Conservation (phyloP, 2,797 vertebrate species). For the Pseudotriccus pelzelni region DNA sequence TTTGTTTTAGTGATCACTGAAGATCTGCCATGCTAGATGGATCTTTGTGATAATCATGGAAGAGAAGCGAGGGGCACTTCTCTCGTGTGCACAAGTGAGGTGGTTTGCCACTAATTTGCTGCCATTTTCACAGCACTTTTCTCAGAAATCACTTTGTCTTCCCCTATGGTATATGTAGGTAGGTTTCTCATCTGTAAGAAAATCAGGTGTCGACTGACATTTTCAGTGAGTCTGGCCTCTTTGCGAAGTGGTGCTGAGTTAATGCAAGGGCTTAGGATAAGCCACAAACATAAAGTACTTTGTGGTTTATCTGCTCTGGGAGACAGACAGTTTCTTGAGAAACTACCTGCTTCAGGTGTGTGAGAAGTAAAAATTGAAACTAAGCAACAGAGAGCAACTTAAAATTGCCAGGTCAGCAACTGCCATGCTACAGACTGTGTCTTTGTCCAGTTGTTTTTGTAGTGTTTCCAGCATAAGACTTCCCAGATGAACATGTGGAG, state of each 20-base stretch:
- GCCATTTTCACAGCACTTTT: not conserved
- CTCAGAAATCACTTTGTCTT: not conserved
- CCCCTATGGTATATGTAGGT: rapidly evolving
- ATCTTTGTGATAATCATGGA: rapidly evolving
- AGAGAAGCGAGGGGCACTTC: not conserved
- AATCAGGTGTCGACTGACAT: rapidly evolving
- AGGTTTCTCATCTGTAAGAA: not conserved
- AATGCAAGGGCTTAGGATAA: not conserved
- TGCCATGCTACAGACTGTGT: not conserved
- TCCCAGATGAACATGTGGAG: not conserved
- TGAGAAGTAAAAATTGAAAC: not conserved
- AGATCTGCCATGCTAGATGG: not conserved
- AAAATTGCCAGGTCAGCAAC: not conserved
- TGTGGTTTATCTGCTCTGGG: not conserved
- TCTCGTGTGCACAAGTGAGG: not conserved
- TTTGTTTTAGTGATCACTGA: not conserved
- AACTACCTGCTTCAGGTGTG: not conserved
- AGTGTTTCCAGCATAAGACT: not conserved
- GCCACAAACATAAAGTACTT: not conserved
- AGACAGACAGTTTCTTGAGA: not conserved
- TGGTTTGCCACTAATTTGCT: not conserved
- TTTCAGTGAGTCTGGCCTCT: not conserved
- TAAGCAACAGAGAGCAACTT: not conserved
- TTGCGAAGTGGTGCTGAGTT: not conserved
- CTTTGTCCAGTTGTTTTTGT: not conserved